Evolutionary conservation across 2,113 vertebrate species (phyloP).

Genomic region (Patagioenas fasciata): DNA sequence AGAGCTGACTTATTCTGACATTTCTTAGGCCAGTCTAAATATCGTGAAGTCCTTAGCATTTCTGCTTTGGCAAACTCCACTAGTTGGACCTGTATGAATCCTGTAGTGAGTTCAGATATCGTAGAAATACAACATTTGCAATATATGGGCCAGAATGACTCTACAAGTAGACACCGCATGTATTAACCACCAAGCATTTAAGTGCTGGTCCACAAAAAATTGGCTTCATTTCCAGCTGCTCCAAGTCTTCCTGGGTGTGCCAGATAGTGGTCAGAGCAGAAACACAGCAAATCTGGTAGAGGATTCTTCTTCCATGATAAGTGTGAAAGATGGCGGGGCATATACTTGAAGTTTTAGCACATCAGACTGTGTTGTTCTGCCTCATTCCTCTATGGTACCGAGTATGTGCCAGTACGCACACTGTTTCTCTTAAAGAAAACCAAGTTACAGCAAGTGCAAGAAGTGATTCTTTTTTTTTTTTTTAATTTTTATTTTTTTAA

Average conservation of each 20-base stretch:
- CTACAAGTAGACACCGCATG: background rate
- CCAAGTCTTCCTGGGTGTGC: background rate
- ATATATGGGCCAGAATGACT: background rate
- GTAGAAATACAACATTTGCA: background rate
- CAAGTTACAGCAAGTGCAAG: background rate
- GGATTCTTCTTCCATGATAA: background rate
- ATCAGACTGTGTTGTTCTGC: background rate
- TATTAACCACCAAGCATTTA: background rate
- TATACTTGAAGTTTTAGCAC: background rate
- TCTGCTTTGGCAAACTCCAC: background rate
- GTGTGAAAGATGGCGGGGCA: background rate
- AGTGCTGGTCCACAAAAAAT: background rate
- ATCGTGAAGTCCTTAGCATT: background rate
- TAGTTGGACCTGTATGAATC: background rate
- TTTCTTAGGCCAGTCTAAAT: background rate
- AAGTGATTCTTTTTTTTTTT: background rate
- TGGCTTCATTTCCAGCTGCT: background rate
- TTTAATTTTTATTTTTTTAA: background rate
- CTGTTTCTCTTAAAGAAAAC: background rate
- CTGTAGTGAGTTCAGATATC: background rate
- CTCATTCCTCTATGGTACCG: background rate
- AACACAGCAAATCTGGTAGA: background rate
- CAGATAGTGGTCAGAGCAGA: background rate
- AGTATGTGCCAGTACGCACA: background rate
- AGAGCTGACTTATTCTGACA: background rate